Percentiles rank a stretch among this genome's conserved stretches.
Conservation (phyloP, 30 jellyfish, hydroid and myxozoan species). For the Hydractinia symbiolongicarpus region DNA sequence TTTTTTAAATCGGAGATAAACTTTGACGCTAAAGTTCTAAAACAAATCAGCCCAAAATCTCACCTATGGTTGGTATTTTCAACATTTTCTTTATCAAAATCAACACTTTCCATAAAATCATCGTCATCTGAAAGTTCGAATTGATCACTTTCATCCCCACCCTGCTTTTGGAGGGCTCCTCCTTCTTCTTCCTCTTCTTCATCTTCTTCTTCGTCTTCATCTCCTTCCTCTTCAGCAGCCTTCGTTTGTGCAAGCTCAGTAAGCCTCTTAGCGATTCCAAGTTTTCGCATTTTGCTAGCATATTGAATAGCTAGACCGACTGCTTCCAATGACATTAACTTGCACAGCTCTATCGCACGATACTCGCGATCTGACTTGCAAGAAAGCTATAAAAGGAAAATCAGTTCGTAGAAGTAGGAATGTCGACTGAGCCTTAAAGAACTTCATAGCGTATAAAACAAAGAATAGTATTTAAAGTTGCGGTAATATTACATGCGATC, state of each 20-base stretch:
- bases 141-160: slow-evolving; percentile 24
- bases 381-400: slow-evolving; percentile 52
- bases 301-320: slow-evolving; percentile 84
- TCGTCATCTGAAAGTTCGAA: not conserved
- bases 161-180: slow-evolving; percentile 32
- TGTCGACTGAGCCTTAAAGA: no score
- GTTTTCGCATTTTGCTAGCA: slow-evolving; percentile 71
- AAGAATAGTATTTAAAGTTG: no score
- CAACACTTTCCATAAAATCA: slow-evolving; percentile 16
- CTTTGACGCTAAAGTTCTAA: no score
- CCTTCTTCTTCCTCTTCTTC: slow-evolving; percentile 37
- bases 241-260: slow-evolving; percentile 65
- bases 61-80: no score
- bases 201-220: slow-evolving; percentile 3
- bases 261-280: slow-evolving; percentile 63
- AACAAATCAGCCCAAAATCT: no score
- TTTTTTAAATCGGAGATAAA: no score
- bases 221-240: slow-evolving; percentile 52
- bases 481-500: no score
- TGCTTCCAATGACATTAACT: slow-evolving; percentile 75
- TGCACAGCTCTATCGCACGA: slow-evolving; percentile 87
- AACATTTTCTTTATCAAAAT: slow-evolving; percentile 29
- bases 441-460: no score
- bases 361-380: slow-evolving; percentile 92
- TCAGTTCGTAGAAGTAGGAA: not conserved